A percentile compares a stretch with the other conserved stretches of the same genome.
Evolutionary conservation across 2,888 invertebrate genomes (phyloP).

Genomic region (Drosophila diplacantha): DNA sequence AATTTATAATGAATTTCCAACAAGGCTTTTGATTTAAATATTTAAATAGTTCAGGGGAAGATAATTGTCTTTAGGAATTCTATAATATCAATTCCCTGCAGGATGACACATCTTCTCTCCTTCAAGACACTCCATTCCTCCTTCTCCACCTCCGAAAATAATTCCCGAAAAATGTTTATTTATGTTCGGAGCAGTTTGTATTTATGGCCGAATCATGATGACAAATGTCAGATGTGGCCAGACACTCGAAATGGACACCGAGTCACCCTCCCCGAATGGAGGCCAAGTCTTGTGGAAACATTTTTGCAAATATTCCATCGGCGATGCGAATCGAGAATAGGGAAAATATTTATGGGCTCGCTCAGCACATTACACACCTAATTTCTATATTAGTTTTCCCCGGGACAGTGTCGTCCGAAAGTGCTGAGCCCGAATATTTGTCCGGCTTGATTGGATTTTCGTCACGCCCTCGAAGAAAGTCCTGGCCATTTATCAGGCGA

Average conservation of each 20-base stretch:
- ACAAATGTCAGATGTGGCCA: conserved; percentile 68
- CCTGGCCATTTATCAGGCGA: conserved; percentile 55
- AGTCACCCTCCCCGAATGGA: conserved; percentile 40
- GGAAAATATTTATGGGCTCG: conserved; percentile 60
- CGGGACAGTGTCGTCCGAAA: conserved; percentile 35
- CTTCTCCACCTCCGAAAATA: conserved; percentile 4
- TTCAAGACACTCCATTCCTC: neutral
- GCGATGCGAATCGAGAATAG: conserved; percentile 39
- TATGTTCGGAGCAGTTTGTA: conserved; percentile 65
- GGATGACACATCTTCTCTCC: neutral
- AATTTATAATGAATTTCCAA: too few species aligned
- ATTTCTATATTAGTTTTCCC: conserved; percentile 69
- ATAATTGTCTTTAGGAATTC: neutral
- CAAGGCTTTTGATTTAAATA: too few species aligned
- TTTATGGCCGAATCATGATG: conserved; percentile 72
- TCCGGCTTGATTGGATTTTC: conserved; percentile 72
- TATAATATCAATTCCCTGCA: neutral
- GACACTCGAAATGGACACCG: conserved; percentile 65
- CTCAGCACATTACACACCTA: conserved; percentile 73
- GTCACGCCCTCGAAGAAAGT: conserved; percentile 62
- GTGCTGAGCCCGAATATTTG: conserved; percentile 52
- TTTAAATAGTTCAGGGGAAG: neutral
- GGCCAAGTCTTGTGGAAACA: conserved; percentile 46
- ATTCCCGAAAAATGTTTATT: conserved; percentile 57
- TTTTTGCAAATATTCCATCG: conserved; percentile 57